Evolutionary conservation across 2,797 vertebrate species (phyloP), one percentile per base, ranked within the genome.

Genomic region (Buphagus erythrorhynchus): DNA sequence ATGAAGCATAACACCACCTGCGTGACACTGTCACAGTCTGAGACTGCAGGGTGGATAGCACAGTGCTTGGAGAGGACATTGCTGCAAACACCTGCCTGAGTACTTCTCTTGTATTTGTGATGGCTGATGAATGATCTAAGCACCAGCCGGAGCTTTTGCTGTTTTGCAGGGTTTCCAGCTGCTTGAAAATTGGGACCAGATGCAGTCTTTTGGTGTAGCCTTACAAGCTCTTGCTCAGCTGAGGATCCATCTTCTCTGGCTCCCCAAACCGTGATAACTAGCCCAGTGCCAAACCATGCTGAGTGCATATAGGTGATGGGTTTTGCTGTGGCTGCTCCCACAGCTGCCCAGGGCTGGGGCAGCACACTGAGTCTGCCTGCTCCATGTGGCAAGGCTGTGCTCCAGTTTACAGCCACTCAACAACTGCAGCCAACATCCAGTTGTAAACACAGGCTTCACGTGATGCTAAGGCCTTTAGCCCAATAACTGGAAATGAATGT

Each of bases 341-440:
- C 0, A 0, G 16, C 46, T 76, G 36, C 36, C 52, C 38, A 5
- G 0, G 0, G 22, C 63, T 82, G 46, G 36, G 13, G 10, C 36
- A 33, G 58, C 14, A 3, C 36, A 7, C 18, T 10, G 21, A 29
- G 25, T 29, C 46, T 57, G 36, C 26, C 25, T 55, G 45, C 35
- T 77, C 43, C 1, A 0, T 1, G 0, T 62, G 48, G 11, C 25
- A 5, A 5, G 28, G 24, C 45, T 51, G 29, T 45, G 36, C 54
- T 72, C 10, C 65, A 5, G 3, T 31, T 55, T n/a, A 26, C 55
- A 83, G 80, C 40, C 35, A 46, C 17, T 8, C 5, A 4, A 16
- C 36, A 67, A 1, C 36, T 59, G 49, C 51, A 55, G 38, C 51
- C 76, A 58, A n/a, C 20, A 12, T 31, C 38, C 20, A 6, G 66